A percentile compares a stretch with the other conserved stretches of the same genome.
Evolutionary conservation across 2,888 invertebrate genomes (phyloP).

Genomic region (Drosophila austrosaltans): DNA sequence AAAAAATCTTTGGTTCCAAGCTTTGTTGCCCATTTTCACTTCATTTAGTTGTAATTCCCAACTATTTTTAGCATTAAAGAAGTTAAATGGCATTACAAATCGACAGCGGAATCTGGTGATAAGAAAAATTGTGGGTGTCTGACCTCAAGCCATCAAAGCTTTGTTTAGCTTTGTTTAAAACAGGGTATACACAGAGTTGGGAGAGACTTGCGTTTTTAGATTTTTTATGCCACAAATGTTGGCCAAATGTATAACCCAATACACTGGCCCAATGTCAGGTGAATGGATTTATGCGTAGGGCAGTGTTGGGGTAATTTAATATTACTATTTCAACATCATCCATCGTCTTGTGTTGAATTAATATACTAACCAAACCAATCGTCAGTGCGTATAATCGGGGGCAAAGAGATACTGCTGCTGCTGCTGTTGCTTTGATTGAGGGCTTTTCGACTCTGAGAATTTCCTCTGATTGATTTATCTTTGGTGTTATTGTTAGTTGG

Average conservation of each 20-base stretch:
- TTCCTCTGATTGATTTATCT: conserved; percentile 34
- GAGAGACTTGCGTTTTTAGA: too few species aligned
- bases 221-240: conserved; percentile 16
- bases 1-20: too few species aligned
- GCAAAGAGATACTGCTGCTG: conserved; percentile 51
- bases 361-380: conserved; percentile 81
- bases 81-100: too few species aligned
- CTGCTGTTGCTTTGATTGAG: conserved; percentile 40
- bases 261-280: conserved; percentile 64
- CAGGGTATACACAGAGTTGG: too few species aligned
- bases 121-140: too few species aligned
- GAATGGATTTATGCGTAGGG: conserved; percentile 32
- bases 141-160: too few species aligned
- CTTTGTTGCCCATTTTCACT: too few species aligned
- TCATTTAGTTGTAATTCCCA: too few species aligned
- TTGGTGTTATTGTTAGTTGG: conserved; percentile 47
- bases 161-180: too few species aligned
- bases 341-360: background rate
- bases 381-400: conserved; percentile 59
- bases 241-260: conserved; percentile 45
- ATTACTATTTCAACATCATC: conserved; percentile 58
- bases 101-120: too few species aligned
- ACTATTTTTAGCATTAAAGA: too few species aligned
- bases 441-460: conserved; percentile 14
- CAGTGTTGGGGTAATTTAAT: conserved; percentile 54